Percentiles rank a stretch among this genome's conserved stretches.
Evolutionary conservation across 2,113 vertebrate genomes (phyloP).

Genomic region (Pionites leucogaster): DNA sequence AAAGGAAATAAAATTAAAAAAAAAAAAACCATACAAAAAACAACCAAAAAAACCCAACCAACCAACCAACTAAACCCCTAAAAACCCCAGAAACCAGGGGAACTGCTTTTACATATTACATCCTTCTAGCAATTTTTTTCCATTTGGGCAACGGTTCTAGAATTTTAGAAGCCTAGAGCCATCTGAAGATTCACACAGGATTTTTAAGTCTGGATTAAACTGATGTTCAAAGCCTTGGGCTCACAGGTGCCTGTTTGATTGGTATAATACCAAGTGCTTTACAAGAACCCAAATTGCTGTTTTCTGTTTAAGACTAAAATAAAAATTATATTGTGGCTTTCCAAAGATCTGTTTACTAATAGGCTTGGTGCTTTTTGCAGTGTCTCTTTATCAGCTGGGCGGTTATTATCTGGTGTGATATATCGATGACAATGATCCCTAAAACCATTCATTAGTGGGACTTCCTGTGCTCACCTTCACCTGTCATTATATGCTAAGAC

Average conservation of each 20-base stretch:
- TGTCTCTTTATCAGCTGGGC: not conserved
- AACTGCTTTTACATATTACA: not conserved
- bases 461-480: not conserved
- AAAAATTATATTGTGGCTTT: not conserved
- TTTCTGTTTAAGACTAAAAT: not conserved
- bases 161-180: not conserved
- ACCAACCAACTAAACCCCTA: not conserved
- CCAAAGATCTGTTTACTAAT: not conserved
- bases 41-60: not conserved
- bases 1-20: rapidly evolving
- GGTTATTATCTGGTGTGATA: not conserved
- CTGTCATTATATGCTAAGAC: not conserved
- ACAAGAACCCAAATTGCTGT: not conserved
- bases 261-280: not conserved
- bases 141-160: not conserved
- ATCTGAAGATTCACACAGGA: not conserved
- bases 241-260: not conserved
- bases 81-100: not conserved
- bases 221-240: not conserved
- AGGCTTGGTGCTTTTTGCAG: not conserved
- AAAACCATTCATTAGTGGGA: not conserved
- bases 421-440: not conserved
- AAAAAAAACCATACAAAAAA: no score
- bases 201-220: not conserved
- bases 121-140: not conserved